Evolutionary conservation across 23 tunicate species (phyloP), one percentile per base, ranked within the genome.

Genomic region (Corella eumyota): DNA sequence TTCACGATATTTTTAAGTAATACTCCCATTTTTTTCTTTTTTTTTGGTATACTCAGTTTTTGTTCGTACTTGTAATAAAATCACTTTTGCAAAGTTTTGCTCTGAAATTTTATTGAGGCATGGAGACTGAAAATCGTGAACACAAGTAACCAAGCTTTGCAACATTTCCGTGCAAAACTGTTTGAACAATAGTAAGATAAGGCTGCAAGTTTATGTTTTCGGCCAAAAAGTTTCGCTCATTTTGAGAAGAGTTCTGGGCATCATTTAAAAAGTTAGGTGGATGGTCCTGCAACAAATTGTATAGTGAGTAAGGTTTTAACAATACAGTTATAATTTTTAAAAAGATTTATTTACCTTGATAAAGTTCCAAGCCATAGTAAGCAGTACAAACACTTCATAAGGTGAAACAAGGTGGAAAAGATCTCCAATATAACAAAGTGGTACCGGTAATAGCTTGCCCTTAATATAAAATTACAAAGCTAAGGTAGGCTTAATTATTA

Each of bases 381-480:
- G 31, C 50, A 84, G 64, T 11, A 84, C 58, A 69, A 63, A 76
- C 4, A 84, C 61, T 70, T 84, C 94, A 65, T 76, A 76, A 3
- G 66, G 73, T 0, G 77, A 48, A 23, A 84, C 58, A 24, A 11
- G 37, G 34, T 64, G 65, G 40, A 84, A 84, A 19, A 84, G 32
- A 34, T 84, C 84, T 6, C 74, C 73, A 30, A 76, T 54, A 51
- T 36, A 76, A 32, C 84, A 75, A n/a, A 84, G 34, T 34, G 94
- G 94, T 52, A 58, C 63, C 15, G 94, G 84, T 3, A 84, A 25
- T 19, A 84, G 73, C 35, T 84, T 76, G 15, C 78, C 94, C 94
- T 84, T 78, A 6, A 22, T 32, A 28, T 26, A 30, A 6, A 58
- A n/a, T n/a, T 6, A 27, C 36, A 7, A 71, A 19, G 36, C 56